Evolutionary conservation across 2,797 vertebrate genomes (phyloP).

Genomic region (Phalloptychus januarius): DNA sequence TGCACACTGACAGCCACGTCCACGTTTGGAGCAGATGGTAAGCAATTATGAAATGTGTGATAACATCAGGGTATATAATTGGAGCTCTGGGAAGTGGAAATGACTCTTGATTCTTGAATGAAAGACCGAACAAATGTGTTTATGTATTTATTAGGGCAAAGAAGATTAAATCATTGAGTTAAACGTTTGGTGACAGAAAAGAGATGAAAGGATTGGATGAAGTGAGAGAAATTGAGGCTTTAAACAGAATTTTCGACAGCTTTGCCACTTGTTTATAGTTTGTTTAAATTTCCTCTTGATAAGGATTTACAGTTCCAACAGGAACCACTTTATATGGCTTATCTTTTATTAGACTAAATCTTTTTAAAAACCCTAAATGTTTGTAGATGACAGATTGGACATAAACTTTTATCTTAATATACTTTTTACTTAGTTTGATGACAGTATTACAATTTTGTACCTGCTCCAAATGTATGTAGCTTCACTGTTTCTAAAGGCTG

Average conservation of each 20-base stretch:
- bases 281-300: neutral
- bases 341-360: neutral
- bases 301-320: neutral
- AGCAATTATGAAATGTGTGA: conserved; percentile 32
- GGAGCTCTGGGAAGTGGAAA: neutral
- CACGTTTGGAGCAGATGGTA: conserved; percentile 42
- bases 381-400: neutral
- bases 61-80: conserved; percentile 36
- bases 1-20: neutral
- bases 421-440: neutral
- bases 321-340: neutral
- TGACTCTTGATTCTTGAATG: neutral
- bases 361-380: neutral
- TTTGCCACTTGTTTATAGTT: neutral
- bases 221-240: neutral
- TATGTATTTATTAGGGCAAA: conserved; percentile 6
- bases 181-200: neutral
- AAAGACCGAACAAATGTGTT: neutral
- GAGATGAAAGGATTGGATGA: neutral
- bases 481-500: neutral
- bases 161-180: neutral
- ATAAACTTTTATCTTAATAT: neutral
- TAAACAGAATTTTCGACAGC: neutral
- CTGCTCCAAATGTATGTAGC: neutral
- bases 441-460: neutral